Percentiles rank a stretch among this genome's conserved stretches.
phyloP scores from a whole-genome alignment of 2,113 vertebrate genomes.

The Phaethon lepturus region DNA sequence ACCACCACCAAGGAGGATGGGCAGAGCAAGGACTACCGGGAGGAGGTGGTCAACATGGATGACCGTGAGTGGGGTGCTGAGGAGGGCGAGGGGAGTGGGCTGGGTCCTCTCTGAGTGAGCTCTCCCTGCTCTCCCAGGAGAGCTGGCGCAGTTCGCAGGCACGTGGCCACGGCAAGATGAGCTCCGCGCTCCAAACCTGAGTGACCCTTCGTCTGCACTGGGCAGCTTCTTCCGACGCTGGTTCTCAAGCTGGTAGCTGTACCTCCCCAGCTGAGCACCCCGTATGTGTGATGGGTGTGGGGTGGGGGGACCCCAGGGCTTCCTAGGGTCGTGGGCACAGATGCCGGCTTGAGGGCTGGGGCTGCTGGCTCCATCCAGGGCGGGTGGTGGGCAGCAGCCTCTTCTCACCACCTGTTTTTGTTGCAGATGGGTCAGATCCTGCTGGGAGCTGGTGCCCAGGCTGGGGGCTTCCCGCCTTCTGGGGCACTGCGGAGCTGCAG shows the following conservation, averaged over 20 bases:
- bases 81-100: accelerated
- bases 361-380: neutral
- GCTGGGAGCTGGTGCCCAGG: neutral
- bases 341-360: accelerated
- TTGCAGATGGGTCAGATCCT: neutral
- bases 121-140: neutral
- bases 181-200: neutral
- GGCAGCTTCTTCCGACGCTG: constrained; percentile 70
- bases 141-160: neutral
- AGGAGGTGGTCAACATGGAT: neutral
- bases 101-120: accelerated
- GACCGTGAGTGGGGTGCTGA: constrained; percentile 8
- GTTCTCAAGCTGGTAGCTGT: constrained; percentile 68
- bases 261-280: neutral
- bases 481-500: accelerated
- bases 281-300: neutral
- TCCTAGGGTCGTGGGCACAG: accelerated
- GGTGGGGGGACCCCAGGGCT: neutral
- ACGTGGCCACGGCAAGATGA: neutral
- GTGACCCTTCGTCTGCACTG: constrained; percentile 29
- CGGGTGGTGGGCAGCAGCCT: neutral
- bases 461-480: neutral
- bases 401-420: neutral
- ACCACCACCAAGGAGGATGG: constrained; percentile 1
- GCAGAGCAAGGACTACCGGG: neutral